Evolutionary conservation across 2,888 invertebrate species (phyloP), one percentile per base, ranked within the genome.

Genomic region (Dicyrtomina minuta): DNA sequence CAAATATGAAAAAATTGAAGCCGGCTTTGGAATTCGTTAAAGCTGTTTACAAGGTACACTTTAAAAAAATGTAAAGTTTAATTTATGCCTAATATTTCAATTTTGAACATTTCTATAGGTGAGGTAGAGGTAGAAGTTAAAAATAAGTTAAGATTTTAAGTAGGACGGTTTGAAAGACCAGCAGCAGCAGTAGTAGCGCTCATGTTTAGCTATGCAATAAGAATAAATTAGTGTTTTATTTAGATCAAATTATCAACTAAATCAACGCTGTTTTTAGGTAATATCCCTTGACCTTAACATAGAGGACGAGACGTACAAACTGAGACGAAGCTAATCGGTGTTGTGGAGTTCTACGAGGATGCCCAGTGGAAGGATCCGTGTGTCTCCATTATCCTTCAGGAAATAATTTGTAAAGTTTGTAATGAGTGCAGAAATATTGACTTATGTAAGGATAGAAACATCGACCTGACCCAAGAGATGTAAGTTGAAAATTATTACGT

Each of bases 391-490:
- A 85, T 91, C 64, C 86, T 97, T 62, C 88, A 90, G 2, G 96
- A 96, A 86, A 87, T 97, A 53, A 96, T 96, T 80, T 98, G 98
- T 82, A 90, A 90, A 81, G 88, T 90, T 39, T 99, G 98, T 83
- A 95, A 95, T 84, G 93, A 95, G 81, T 95, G 95, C 80, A 86
- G 96, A 51, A 96, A 97, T 83, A 87, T 98, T 70, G 96, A 98
- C 85, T 87, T 98, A 27, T 94, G 95, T 80, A 88, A 92, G 79
- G 96, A 96, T 83, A 87, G 87, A 69, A 85, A 88, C 80, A 83
- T 85, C 22, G 83, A 83, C 5, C 79, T 84, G 41, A 84, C 86
- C 74, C 84, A 85, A 69, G 85, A 86, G 74, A 84, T 85, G 85
- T 88, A 83, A 85, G 87, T 80, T 20, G 33, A 33, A 8, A 5